phyloP scores from a whole-genome alignment of 2,113 vertebrate species.

The Carollia perspicillata region DNA sequence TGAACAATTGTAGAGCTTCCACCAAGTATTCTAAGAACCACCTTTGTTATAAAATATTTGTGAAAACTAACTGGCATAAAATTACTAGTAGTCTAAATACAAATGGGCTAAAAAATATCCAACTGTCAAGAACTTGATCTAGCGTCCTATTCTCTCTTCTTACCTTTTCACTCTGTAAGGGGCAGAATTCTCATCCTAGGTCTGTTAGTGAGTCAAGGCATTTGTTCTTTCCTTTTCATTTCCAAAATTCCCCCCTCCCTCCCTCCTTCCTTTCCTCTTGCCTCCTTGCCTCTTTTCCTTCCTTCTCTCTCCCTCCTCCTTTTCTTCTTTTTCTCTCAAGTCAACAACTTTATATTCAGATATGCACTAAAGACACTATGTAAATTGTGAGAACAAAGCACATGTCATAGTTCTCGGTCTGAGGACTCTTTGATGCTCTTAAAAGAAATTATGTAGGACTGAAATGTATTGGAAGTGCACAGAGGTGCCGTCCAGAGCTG shows the following conservation, averaged over 20 bases:
- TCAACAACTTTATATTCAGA: too few relatives aligned
- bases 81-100: not conserved
- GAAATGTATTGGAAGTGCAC: not conserved
- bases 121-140: rapidly evolving
- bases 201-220: not conserved
- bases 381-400: not conserved
- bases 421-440: not conserved
- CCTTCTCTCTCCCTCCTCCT: not conserved
- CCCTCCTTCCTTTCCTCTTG: not conserved
- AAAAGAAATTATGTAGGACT: not conserved
- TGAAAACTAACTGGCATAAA: not conserved
- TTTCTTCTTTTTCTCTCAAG: not conserved
- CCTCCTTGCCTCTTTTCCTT: not conserved
- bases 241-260: too few relatives aligned
- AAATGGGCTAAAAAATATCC: not conserved
- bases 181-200: too few relatives aligned
- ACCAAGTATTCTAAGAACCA: rapidly evolving
- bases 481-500: rapidly evolving
- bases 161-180: not conserved
- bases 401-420: not conserved
- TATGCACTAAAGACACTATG: not conserved
- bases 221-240: not conserved
- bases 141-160: too few relatives aligned
- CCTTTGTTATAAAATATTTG: too few relatives aligned
- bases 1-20: rapidly evolving